Evolutionary conservation across 2,113 vertebrate species (phyloP).

Genomic region (Brachyhypopomus gauderio): DNA sequence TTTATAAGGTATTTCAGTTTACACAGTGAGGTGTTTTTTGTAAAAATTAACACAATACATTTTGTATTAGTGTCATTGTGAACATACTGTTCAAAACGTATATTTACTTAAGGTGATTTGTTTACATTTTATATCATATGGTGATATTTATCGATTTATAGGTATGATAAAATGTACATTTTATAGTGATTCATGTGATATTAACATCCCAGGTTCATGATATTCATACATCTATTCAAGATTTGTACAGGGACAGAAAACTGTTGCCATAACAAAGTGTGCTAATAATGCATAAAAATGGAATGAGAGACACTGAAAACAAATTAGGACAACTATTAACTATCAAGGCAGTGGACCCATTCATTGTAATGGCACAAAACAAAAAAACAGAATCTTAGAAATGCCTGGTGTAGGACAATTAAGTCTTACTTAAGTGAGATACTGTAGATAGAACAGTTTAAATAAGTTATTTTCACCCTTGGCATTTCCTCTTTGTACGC

Average conservation of each 20-base stretch:
- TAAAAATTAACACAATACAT: slow-evolving; percentile 12
- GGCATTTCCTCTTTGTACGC: background rate
- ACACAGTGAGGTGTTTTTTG: background rate
- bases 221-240: slow-evolving; percentile 20
- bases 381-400: slow-evolving; percentile 7
- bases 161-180: slow-evolving; percentile 9
- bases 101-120: background rate
- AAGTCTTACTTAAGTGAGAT: slow-evolving; percentile 11
- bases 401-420: slow-evolving; percentile 17
- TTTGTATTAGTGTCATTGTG: slow-evolving; percentile 7
- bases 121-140: background rate
- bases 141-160: slow-evolving; percentile 13
- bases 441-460: slow-evolving; percentile 27
- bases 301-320: background rate
- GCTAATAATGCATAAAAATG: slow-evolving; percentile 1
- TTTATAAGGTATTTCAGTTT: background rate
- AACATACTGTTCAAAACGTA: slow-evolving; percentile 1
- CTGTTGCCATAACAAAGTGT: slow-evolving; percentile 16
- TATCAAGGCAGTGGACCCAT: background rate
- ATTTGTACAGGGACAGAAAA: slow-evolving; percentile 20
- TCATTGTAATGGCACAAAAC: slow-evolving; percentile 23
- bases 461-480: slow-evolving; percentile 21
- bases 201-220: background rate
- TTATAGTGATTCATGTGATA: slow-evolving; percentile 18
- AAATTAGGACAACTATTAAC: slow-evolving; percentile 25